Base-by-base conservation (phyloP, 92 coral and sea anemone species). In the Epizoanthus ramosus region DNA sequence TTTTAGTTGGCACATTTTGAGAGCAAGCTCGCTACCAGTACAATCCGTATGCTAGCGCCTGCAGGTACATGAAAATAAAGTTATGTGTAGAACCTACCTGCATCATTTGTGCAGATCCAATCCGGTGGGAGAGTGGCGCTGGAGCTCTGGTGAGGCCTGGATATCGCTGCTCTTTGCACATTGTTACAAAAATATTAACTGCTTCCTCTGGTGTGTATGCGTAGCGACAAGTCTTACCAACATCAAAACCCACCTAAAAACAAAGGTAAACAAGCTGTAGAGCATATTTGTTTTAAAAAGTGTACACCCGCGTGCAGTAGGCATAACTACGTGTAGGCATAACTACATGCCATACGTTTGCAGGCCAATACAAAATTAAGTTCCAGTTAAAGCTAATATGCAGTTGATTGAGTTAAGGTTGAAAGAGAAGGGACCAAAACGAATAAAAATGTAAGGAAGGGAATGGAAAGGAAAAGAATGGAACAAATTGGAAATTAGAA, bases 91-190 rank as follows among this genome's bases (percentile, higher is more conserved):
- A 1, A 61, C 88, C 47, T 57, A 92, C 96, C 80, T 87, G 86
- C 23, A 84, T 90, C 94, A 93, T 92, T 79, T 90, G 91, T 68
- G 91, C 90, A 23, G 99, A 96, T 5, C 99, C 99, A 85, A 96
- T 92, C 56, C 81, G 71, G 76, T 73, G 85, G 10, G 98, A 94
- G 69, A 90, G 85, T 24, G 43, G 74, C 68, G 71, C 66, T 50
- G 67, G 57, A 14, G 24, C 85, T 74, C 89, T 88, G 35, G 84
- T 88, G 82, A 88, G 68, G 76, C 67, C 68, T 8, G 95, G 83
- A 19, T 89, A 63, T 8, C 66, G 74, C 39, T 87, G 88, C 71
- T 68, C 69, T 53, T 63, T 74, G 79, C 80, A 75, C 45, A 94
- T 39, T 61, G 88, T 86, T 16, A 86, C 60, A 79, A 88, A 94